A percentile compares a stretch with the other conserved stretches of the same genome.
Conservation (phyloP, 2,888 invertebrate species). For the Cosmia trapezina region DNA sequence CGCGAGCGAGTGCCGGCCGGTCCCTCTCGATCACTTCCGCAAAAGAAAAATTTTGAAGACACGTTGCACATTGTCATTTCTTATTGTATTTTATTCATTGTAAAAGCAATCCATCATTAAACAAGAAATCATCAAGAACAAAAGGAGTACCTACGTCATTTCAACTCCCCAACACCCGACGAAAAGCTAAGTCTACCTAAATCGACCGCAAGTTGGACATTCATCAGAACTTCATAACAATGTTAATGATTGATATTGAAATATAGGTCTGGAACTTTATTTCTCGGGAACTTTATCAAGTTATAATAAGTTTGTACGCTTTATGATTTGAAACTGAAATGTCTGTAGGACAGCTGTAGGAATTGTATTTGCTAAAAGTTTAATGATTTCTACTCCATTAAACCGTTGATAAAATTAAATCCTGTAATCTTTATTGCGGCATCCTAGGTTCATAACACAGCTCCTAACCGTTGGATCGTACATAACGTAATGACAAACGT, state of each 20-base stretch:
- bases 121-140: too few species aligned
- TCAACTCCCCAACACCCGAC: too few species aligned
- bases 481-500: slow-evolving; percentile 36
- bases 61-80: too few species aligned
- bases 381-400: background rate
- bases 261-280: background rate
- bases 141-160: too few species aligned
- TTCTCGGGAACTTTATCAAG: background rate
- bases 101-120: too few species aligned
- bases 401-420: background rate
- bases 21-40: too few species aligned
- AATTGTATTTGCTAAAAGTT: background rate
- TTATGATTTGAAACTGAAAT: background rate
- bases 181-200: background rate
- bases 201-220: too few species aligned
- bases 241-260: slow-evolving; percentile 2
- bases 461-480: background rate
- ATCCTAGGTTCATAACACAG: background rate
- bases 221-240: too few species aligned
- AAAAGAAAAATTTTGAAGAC: too few species aligned
- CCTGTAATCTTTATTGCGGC: background rate
- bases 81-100: too few species aligned
- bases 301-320: background rate
- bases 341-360: background rate
- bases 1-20: too few species aligned